A percentile compares a stretch with the other conserved stretches of the same genome.
Evolutionary conservation across 2,797 vertebrate species (phyloP).

Genomic region (Pangasius sanitwongsei): DNA sequence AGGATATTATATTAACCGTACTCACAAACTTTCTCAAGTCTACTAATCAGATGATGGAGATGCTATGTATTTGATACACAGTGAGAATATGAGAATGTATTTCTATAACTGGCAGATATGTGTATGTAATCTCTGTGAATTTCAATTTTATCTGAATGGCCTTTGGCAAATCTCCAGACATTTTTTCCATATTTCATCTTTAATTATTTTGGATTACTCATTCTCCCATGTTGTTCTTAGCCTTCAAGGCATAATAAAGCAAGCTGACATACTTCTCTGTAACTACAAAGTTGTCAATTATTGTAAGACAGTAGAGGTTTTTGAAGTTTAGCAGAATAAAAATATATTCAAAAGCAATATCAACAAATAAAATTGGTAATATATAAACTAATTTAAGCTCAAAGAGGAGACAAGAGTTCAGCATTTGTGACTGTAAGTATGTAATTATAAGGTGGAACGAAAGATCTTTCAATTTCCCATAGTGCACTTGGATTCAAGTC

Average conservation of each 20-base stretch:
- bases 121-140: background rate
- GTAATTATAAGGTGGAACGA: conserved; percentile 38
- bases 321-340: background rate
- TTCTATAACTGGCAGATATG: background rate
- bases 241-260: conserved; percentile 10
- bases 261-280: background rate
- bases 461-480: conserved; percentile 2
- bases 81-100: background rate
- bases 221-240: background rate
- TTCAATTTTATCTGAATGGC: background rate
- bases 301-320: background rate
- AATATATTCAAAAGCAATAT: background rate
- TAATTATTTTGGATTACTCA: background rate
- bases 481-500: conserved; percentile 61
- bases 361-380: background rate
- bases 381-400: background rate
- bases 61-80: background rate
- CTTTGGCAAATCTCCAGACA: background rate
- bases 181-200: conserved; percentile 1
- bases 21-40: background rate
- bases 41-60: background rate
- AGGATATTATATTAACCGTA: background rate
- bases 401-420: conserved; percentile 36
- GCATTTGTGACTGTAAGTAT: conserved; percentile 55
- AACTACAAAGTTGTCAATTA: background rate